A percentile compares a stretch with the other conserved stretches of the same genome.
Conservation (phyloP, 2,888 invertebrate genomes). For the Ramazzottius varieornatus region DNA sequence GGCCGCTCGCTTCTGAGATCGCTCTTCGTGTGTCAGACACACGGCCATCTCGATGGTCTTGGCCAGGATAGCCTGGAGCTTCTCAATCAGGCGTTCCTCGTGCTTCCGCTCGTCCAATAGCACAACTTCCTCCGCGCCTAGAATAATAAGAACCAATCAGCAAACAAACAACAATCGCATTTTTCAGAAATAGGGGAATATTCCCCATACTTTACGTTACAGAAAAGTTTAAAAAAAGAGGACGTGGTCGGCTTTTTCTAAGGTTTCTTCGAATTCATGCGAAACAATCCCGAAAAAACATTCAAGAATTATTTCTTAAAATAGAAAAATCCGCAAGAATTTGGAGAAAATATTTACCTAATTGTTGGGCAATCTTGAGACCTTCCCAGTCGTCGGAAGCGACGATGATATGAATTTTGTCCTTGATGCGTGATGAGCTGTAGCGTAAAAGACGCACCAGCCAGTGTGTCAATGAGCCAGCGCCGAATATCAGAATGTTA, state of each 20-base stretch:
- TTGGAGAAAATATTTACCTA: too few species aligned
- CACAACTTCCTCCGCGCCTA: not conserved
- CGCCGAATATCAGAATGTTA: not conserved
- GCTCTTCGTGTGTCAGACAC: not conserved
- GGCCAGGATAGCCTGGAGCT: not conserved
- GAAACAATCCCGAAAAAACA: too few species aligned
- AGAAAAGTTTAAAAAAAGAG: too few species aligned
- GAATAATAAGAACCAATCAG: too few species aligned
- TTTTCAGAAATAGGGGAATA: too few species aligned
- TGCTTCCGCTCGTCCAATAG: not conserved
- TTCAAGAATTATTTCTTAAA: too few species aligned
- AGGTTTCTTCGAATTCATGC: too few species aligned
- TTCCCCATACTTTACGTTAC: too few species aligned
- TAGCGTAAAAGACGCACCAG: not conserved
- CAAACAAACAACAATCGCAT: too few species aligned
- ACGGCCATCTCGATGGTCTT: not conserved
- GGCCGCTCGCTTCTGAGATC: not conserved
- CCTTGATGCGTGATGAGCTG: not conserved
- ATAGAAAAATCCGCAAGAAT: too few species aligned
- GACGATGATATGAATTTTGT: not conserved
- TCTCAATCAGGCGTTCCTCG: not conserved
- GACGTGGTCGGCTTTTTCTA: too few species aligned
- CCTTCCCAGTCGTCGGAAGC: conserved; percentile 1
- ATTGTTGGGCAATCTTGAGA: not conserved
- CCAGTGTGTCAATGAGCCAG: not conserved